phyloP scores from a whole-genome alignment of 2,113 vertebrate species.

The Herpailurus yagouaroundi region DNA sequence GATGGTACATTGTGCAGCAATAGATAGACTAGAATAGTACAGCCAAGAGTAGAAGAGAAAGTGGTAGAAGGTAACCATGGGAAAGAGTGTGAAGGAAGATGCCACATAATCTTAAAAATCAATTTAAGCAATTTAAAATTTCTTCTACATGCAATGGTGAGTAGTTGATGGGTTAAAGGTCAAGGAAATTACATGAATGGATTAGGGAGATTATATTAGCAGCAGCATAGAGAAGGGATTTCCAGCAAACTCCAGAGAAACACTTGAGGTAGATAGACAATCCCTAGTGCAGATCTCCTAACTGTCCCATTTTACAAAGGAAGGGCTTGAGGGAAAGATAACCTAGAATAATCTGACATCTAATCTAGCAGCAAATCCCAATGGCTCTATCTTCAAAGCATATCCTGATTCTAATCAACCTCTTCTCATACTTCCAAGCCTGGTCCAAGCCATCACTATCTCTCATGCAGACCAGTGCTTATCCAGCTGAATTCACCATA shows the following conservation, averaged over 20 bases:
- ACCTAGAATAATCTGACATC: not conserved
- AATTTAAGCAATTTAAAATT: not conserved
- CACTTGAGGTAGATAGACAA: not conserved
- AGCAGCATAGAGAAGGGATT: not conserved
- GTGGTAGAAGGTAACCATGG: not conserved
- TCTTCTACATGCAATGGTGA: not conserved
- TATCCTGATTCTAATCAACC: not conserved
- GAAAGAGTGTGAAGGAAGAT: not conserved
- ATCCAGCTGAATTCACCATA: not conserved
- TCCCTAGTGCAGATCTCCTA: not conserved
- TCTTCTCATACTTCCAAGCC: conserved; percentile 9
- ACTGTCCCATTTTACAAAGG: conserved; percentile 27
- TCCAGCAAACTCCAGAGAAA: conserved; percentile 38
- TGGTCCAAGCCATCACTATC: not conserved
- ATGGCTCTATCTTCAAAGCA: not conserved
- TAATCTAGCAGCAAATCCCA: not conserved
- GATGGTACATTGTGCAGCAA: not conserved
- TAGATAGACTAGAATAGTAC: not conserved
- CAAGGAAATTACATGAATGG: not conserved
- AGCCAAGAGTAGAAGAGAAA: not conserved
- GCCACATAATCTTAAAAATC: not conserved
- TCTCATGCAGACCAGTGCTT: not conserved
- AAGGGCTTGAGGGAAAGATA: not conserved
- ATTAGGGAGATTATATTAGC: not conserved
- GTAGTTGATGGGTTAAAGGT: not conserved